Evolutionary conservation across 1,140 invertebrate genomes (phyloP), one percentile per base, ranked within the genome.

Genomic region (Diorhabda sublineata): DNA sequence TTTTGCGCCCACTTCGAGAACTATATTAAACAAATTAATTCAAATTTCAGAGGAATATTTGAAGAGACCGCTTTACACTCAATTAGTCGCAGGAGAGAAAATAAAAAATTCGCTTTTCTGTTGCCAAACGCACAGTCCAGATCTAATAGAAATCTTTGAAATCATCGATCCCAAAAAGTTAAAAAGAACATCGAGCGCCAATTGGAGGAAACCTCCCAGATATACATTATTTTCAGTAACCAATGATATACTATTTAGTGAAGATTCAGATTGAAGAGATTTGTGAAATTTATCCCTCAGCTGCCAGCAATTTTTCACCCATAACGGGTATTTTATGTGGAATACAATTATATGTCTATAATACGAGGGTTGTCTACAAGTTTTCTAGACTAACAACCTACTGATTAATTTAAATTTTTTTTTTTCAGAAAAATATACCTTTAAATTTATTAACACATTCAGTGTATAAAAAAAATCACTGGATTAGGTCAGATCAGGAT

Each of bases 131-230:
- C 87, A 87, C 71, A 86, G 84, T 1, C 87, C 88, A 2, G 87
- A 92, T 84, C 81, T 92, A 57, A 80, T 83, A 56, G 84, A 86
- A 70, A 83, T 92, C 43, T 91, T 91, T 80, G 84, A 87, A 11
- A 81, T 80, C 64, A 90, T 91, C 71, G 87, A 89, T 75, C 85
- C 85, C 60, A 82, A 79, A 45, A 84, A 85, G 64, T 81, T 91
- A 64, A 86, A 88, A 74, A 84, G 90, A 44, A 90, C 89, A 52
- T 92, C 90, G 2, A 90, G 88, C 73, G 88, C 88, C 41, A 83
- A 88, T 45, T 91, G 90, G 90, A 86, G 86, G 70, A 87, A 87
- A 41, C 89, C 89, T 5, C 89, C 89, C 0, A 79, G 87, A 66
- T 87, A 75, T 59, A 79, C 76, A 7, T 66, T 76, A 62, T 70